phyloP scores from a whole-genome alignment of 2,888 invertebrate genomes.

The Drosophila stalkeri region DNA sequence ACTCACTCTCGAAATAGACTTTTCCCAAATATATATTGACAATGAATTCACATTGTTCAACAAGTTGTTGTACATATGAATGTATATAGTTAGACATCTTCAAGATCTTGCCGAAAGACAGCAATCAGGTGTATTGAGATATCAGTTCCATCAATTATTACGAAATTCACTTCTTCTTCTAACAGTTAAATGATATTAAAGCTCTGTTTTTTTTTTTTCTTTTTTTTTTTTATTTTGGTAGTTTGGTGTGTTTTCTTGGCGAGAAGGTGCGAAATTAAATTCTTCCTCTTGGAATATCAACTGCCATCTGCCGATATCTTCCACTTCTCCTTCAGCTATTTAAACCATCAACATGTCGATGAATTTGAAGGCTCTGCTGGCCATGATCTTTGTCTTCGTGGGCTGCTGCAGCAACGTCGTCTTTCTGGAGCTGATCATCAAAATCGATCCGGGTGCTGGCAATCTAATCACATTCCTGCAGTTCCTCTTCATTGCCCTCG shows the following conservation, averaged over 20 bases:
- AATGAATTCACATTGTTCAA: too few species aligned
- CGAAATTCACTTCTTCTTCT: neutral
- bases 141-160: neutral
- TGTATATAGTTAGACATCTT: neutral
- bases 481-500: conserved; percentile 94
- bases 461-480: conserved; percentile 98
- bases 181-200: neutral
- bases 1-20: neutral
- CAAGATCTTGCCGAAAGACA: neutral
- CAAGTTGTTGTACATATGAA: neutral
- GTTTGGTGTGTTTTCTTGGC: neutral
- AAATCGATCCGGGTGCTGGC: conserved; percentile 95
- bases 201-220: too few species aligned
- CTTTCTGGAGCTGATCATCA: conserved; percentile 94
- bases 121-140: neutral
- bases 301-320: neutral
- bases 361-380: conserved; percentile 88
- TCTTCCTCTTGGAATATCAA: neutral
- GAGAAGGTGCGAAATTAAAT: neutral
- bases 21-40: neutral
- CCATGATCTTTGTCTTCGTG: conserved; percentile 90
- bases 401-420: conserved; percentile 96
- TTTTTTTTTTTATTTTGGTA: neutral
- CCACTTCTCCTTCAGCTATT: neutral
- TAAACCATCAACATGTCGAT: conserved; percentile 48